Evolutionary conservation across 2,113 vertebrate species (phyloP).

Genomic region (Hassar affinis): DNA sequence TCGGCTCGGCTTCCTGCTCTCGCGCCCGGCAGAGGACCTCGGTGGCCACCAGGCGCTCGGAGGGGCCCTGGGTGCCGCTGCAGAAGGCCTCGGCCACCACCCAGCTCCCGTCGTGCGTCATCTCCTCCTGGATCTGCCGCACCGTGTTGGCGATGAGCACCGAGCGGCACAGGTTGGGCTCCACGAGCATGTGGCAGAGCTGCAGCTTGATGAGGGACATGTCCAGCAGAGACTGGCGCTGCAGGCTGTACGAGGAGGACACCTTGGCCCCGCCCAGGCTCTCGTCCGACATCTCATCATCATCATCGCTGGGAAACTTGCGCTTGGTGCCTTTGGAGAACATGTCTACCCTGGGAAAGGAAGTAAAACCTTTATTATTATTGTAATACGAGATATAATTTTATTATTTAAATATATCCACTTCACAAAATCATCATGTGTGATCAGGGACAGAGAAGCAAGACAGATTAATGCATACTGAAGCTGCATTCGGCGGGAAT

Average conservation of each 20-base stretch:
- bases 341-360: conserved; percentile 65
- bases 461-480: background rate
- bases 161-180: conserved; percentile 93
- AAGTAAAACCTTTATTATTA: conserved; percentile 7
- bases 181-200: conserved; percentile 97
- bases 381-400: too few relatives aligned
- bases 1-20: conserved; percentile 74
- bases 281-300: conserved; percentile 70
- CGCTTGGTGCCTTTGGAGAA: conserved; percentile 84
- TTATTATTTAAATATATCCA: too few relatives aligned
- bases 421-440: background rate
- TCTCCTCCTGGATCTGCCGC: conserved; percentile 95
- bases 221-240: conserved; percentile 92
- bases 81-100: conserved; percentile 76
- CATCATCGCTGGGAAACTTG: conserved; percentile 72
- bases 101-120: conserved; percentile 91
- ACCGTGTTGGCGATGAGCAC: conserved; percentile 98
- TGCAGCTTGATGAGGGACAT: conserved; percentile 98
- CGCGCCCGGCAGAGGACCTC: conserved; percentile 87
- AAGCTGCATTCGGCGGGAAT: background rate
- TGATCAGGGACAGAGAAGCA: background rate
- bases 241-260: conserved; percentile 82
- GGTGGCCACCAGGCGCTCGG: conserved; percentile 88
- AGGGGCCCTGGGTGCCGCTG: conserved; percentile 70
- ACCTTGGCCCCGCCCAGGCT: conserved; percentile 66